Evolutionary conservation across 1,140 invertebrate species (phyloP), one percentile per base, ranked within the genome.

Genomic region (Drosophila navojoa): DNA sequence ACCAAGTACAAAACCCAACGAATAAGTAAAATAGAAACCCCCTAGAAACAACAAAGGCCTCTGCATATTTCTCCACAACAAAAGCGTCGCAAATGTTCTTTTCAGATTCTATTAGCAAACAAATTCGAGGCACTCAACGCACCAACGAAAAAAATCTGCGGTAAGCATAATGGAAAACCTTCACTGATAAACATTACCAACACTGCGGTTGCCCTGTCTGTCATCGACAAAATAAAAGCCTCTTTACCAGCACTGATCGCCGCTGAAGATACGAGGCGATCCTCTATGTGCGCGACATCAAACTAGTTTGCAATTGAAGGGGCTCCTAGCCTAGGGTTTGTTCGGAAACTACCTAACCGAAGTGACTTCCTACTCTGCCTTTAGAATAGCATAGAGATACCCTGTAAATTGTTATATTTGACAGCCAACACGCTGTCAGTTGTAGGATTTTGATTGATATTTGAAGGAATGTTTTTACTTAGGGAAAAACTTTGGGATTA

Each of bases 91-190:
- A 85, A 85, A 86, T 89, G 69, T 77, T 89, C 84, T 79, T 77
- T 87, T 87, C 67, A 71, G 59, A 79, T 87, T 79, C 84, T 87
- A 87, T 87, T 87, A 77, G 84, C 79, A 84, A 89, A 84, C 82
- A 89, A 79, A 87, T 87, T 81, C 80, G 54, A 66, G 19, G 62
- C 49, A 63, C 32, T 61, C 38, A 61, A 63, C 62, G 55, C 62
- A 78, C 66, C 76, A 77, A 38, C 35, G 10, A 11, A 11, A 54
- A 70, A 70, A 35, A 44, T 42, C 57, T 59, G 57, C 22, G 53
- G 53, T 25, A 5, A 54, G 29, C 15, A 45, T 25, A 6, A 15
- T n/a, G 49, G 35, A 9, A 63, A 53, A 40, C 50, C 59, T 42
- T 15, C 22, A 27, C 71, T 40, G 58, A 71, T 76, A 38, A 50